Conservation (phyloP, 2,888 invertebrate genomes). For the Ochlodes sylvanus region DNA sequence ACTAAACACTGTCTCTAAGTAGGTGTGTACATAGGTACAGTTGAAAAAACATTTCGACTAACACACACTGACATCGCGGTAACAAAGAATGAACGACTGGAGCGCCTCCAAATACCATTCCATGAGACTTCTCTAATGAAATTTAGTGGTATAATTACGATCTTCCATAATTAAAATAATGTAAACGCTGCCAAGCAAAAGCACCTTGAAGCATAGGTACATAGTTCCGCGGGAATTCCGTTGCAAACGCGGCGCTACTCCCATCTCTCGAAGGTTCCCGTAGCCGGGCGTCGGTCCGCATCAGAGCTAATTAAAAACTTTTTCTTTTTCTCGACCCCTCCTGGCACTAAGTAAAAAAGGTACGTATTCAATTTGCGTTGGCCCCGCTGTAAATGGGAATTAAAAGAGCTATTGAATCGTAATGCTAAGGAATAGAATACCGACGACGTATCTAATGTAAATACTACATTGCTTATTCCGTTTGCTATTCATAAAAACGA, state of each 20-base stretch:
- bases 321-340: conserved; percentile 18
- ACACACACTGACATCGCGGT: not conserved
- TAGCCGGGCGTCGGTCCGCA: not conserved
- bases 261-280: not conserved
- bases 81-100: not conserved
- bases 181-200: conserved; percentile 2
- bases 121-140: not conserved
- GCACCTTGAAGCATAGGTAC: not conserved
- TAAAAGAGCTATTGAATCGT: conserved; percentile 29
- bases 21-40: too few species aligned
- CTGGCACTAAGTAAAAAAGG: conserved; percentile 26
- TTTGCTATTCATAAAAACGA: too few species aligned
- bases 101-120: not conserved
- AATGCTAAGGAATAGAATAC: not conserved
- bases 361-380: conserved; percentile 30
- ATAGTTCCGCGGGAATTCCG: conserved; percentile 8
- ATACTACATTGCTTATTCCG: not conserved
- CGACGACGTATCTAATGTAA: conserved; percentile 2
- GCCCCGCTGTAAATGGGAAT: conserved; percentile 19
- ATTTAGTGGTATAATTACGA: not conserved
- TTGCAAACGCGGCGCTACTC: conserved; percentile 8
- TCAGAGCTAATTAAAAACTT: conserved; percentile 29
- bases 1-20: too few species aligned
- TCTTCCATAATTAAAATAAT: conserved; percentile 3
- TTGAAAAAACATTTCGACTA: not conserved